A percentile compares a stretch with the other conserved stretches of the same genome.
phyloP scores from a whole-genome alignment of 1,140 invertebrate genomes.

The Sweltsa coloradensis region DNA sequence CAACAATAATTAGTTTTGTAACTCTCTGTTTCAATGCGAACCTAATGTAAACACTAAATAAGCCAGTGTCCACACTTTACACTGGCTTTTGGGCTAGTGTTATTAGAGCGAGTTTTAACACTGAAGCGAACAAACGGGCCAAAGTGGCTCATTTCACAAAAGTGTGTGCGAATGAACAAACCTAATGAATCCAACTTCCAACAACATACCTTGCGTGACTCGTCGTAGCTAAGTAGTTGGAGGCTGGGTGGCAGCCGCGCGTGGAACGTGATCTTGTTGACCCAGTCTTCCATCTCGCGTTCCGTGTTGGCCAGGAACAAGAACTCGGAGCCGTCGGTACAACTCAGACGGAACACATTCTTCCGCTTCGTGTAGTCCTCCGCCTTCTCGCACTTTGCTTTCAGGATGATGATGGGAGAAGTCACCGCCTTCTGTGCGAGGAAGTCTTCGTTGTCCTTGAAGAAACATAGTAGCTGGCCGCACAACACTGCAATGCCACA shows the following conservation, averaged over 20 bases:
- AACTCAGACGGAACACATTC: constrained; percentile 78
- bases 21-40: constrained; percentile 4
- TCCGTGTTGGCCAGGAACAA: constrained; percentile 66
- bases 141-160: neutral
- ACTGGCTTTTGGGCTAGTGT: neutral
- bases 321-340: constrained; percentile 86
- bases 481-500: constrained; percentile 56
- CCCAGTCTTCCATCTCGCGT: constrained; percentile 81
- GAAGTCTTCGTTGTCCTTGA: constrained; percentile 91
- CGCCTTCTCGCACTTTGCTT: constrained; percentile 71
- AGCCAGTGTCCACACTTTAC: neutral
- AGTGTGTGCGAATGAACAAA: neutral
- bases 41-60: neutral
- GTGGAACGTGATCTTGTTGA: constrained; percentile 87
- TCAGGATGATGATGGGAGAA: constrained; percentile 80
- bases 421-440: constrained; percentile 72
- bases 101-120: neutral
- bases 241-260: constrained; percentile 79
- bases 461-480: constrained; percentile 95
- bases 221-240: constrained; percentile 75
- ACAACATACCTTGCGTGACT: constrained; percentile 31
- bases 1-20: constrained; percentile 5
- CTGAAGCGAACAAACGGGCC: neutral
- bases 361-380: constrained; percentile 92
- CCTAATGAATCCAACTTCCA: neutral